Evolutionary conservation across 37 sponge, comb jelly and placozoan genomes (phyloP).

Genomic region (Eunapius fragilis): DNA sequence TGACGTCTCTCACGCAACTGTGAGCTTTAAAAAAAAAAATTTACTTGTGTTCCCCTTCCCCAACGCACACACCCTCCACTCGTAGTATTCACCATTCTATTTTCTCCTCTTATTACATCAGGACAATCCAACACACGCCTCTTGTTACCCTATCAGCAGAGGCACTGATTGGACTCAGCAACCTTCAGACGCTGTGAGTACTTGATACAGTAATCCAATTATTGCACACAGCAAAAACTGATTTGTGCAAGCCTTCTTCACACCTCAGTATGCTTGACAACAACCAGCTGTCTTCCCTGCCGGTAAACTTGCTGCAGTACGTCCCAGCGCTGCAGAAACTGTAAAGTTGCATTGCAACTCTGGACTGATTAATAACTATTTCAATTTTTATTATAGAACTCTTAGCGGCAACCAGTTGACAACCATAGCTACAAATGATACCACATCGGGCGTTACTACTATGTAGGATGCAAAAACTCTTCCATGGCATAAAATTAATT

Average conservation of each 20-base stretch:
- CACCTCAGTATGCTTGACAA: neutral
- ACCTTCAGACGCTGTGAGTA: conserved; percentile 21
- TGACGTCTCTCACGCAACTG: neutral
- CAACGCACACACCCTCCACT: neutral
- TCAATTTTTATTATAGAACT: too few species aligned
- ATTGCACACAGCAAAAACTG: too few species aligned
- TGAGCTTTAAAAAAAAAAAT: conserved; percentile 19
- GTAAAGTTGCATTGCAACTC: too few species aligned
- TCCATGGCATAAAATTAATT: too few species aligned
- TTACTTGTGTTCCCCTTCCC: too few species aligned
- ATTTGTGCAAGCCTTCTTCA: neutral
- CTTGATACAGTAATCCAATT: too few species aligned
- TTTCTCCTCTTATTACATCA: neutral
- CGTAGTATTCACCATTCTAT: neutral
- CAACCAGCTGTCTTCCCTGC: neutral
- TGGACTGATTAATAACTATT: too few species aligned
- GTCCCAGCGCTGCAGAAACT: neutral
- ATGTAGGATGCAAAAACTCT: too few species aligned
- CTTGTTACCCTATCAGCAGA: neutral
- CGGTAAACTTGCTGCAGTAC: neutral
- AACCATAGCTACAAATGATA: too few species aligned
- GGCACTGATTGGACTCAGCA: conserved; percentile 10
- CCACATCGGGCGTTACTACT: too few species aligned
- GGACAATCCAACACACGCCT: conserved; percentile 15
- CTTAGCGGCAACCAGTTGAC: too few species aligned